A percentile compares a stretch with the other conserved stretches of the same genome.
phyloP scores from a whole-genome alignment of 1,140 invertebrate genomes.

The Meloidogyne exigua region DNA sequence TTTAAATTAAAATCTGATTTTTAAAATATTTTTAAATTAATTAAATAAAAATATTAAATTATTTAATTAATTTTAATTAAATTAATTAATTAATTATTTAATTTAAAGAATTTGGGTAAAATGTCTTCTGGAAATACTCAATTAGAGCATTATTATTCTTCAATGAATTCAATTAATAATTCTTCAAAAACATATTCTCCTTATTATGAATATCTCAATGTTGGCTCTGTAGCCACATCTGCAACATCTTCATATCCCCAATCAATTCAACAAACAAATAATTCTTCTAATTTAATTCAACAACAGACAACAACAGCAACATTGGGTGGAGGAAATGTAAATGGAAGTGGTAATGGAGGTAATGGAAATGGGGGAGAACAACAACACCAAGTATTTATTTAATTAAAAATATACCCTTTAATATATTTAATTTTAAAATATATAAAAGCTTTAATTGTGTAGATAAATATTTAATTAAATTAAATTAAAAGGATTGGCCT shows the following conservation, averaged over 20 bases:
- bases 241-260: neutral
- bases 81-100: neutral
- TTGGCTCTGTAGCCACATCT: constrained; percentile 26
- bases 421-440: too few relatives aligned
- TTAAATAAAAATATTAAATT: neutral
- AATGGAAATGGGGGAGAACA: neutral
- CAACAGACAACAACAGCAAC: constrained; percentile 4
- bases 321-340: neutral
- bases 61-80: too few relatives aligned
- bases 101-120: constrained; percentile 48
- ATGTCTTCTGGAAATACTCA: constrained; percentile 41
- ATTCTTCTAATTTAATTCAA: neutral
- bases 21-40: neutral
- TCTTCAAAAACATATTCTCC: neutral
- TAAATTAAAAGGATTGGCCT: constrained; percentile 3
- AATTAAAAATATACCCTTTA: too few relatives aligned
- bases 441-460: too few relatives aligned
- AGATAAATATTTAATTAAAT: too few relatives aligned
- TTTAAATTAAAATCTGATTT: neutral
- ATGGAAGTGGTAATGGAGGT: too few relatives aligned
- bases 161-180: constrained; percentile 16
- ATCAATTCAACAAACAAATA: too few relatives aligned
- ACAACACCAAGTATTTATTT: constrained; percentile 6
- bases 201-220: constrained; percentile 36
- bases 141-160: constrained; percentile 49